A percentile compares a stretch with the other conserved stretches of the same genome.
Evolutionary conservation across 2,113 vertebrate genomes (phyloP).

Genomic region (Copsychus sechellarum): DNA sequence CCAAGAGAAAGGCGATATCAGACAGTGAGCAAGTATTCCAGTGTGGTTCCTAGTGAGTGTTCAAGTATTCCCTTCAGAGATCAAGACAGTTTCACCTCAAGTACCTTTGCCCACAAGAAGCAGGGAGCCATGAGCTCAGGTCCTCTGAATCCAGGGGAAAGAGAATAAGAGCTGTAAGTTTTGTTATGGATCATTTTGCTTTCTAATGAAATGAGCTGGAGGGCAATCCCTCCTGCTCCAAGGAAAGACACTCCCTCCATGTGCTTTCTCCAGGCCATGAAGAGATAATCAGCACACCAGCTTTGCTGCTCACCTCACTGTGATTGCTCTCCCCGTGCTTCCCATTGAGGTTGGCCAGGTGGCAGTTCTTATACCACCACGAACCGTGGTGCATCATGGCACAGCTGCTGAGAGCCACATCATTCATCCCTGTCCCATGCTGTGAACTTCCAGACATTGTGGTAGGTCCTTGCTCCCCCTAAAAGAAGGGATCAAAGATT

Average conservation of each 20-base stretch:
- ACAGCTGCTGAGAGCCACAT: constrained; percentile 87
- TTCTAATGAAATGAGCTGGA: not conserved
- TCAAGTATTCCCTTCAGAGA: not conserved
- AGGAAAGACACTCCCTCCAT: not conserved
- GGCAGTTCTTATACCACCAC: constrained; percentile 93
- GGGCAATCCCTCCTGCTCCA: not conserved
- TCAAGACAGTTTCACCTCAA: not conserved
- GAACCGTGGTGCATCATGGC: constrained; percentile 81
- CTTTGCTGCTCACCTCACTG: constrained; percentile 78
- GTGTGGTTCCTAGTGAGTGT: not conserved
- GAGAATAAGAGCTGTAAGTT: not conserved
- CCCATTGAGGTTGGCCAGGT: constrained; percentile 86
- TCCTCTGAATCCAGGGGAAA: not conserved
- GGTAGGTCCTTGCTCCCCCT: constrained; percentile 90
- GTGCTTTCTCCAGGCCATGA: not conserved
- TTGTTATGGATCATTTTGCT: not conserved
- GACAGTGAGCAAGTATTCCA: not conserved
- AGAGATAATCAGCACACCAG: not conserved
- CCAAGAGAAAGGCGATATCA: not conserved
- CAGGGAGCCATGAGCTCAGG: not conserved
- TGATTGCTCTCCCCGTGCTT: constrained; percentile 83
- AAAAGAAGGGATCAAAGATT: not conserved
- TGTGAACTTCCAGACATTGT: constrained; percentile 85
- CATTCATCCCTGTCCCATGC: constrained; percentile 86
- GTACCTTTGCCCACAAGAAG: not conserved